Evolutionary conservation across 1,140 invertebrate genomes (phyloP), one percentile per base, ranked within the genome.

Genomic region (Neodiprion fabricii): DNA sequence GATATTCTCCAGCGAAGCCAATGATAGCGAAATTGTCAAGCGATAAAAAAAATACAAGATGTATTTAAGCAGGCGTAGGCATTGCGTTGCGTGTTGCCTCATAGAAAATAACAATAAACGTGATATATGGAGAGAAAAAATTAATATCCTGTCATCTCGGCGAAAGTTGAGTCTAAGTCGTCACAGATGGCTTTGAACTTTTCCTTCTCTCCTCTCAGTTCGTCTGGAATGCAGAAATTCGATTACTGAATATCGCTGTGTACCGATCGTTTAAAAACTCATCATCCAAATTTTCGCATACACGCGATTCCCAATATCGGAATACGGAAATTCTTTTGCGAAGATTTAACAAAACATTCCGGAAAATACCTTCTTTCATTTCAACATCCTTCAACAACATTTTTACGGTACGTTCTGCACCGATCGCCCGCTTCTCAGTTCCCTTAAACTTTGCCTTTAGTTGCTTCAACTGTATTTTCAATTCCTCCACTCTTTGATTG

Each of bases 81-180:
- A 17, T 61, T 61, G 11, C 7, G 11, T 61, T 61, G 11, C 53
- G 11, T 61, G 53, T 12, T 40, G 28, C 28, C 1, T 40, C 53
- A 17, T 61, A 61, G n/a, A 17, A 12, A 17, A 61, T 61, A 61
- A 40, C 4, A 61, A 61, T 61, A 14, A 14, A 61, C 53, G n/a
- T 40, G 28, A 40, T 40, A 40, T 40, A 40, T 40, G 5, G 28
- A 40, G 28, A 40, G 28, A 40, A 40, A 40, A 61, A 9, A 61
- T 84, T 89, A 90, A 75, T 88, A 90, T 84, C 89, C 89, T 50
- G 89, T 88, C 83, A 89, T 87, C 74, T 90, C 89, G 73, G 89
- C 87, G 76, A 94, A 91, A 70, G 94, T 94, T 74, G 90, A 88
- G 81, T 96, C 94, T 88, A 96, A 91, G 83, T 96, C 94, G 77